These are phyloP conservation scores for Agonopterix arenella DNA, from an alignment of 2,888 invertebrate species.

Conservation along the genomic window DNA sequence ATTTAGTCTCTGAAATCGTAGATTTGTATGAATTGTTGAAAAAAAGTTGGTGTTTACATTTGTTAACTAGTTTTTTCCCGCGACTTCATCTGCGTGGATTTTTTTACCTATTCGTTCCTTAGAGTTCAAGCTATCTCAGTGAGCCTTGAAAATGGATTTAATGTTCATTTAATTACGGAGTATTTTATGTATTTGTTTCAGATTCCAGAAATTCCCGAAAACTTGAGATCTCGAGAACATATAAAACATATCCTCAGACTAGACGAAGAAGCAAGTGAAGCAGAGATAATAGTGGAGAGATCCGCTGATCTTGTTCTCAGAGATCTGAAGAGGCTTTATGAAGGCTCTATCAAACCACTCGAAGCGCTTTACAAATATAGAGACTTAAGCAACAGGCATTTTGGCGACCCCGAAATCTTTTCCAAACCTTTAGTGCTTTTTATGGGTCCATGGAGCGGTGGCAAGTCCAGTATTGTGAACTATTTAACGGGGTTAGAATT, in stretches of 20 bases:
- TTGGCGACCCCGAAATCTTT: conserved; percentile 96
- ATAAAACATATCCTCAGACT: conserved; percentile 87
- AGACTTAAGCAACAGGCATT: conserved; percentile 93
- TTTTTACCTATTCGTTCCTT: too few relatives aligned
- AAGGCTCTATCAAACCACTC: conserved; percentile 91
- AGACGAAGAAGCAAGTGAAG: conserved; percentile 84
- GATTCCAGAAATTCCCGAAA: conserved; percentile 85
- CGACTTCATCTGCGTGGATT: too few relatives aligned
- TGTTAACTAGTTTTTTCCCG: too few relatives aligned
- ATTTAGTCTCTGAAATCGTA: too few relatives aligned
- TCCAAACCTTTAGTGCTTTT: conserved; percentile 94
- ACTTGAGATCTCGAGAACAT: conserved; percentile 87
- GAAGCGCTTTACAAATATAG: conserved; percentile 94
- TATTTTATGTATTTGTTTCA: conserved; percentile 42
- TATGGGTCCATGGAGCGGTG: conserved; percentile 98
- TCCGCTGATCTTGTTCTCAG: conserved; percentile 87
- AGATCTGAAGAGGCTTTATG: conserved; percentile 91
- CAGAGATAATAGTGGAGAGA: conserved; percentile 83
- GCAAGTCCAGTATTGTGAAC: conserved; percentile 96
- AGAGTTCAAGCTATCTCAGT: too few relatives aligned
- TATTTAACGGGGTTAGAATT: conserved; percentile 93
- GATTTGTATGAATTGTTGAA: too few relatives aligned
- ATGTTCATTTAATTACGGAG: too few relatives aligned
- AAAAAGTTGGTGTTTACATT: too few relatives aligned
- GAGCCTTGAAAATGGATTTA: too few relatives aligned